A percentile compares a stretch with the other conserved stretches of the same genome.
Evolutionary conservation across 2,888 invertebrate genomes (phyloP).

Genomic region (Macrosiphum euphorbiae): DNA sequence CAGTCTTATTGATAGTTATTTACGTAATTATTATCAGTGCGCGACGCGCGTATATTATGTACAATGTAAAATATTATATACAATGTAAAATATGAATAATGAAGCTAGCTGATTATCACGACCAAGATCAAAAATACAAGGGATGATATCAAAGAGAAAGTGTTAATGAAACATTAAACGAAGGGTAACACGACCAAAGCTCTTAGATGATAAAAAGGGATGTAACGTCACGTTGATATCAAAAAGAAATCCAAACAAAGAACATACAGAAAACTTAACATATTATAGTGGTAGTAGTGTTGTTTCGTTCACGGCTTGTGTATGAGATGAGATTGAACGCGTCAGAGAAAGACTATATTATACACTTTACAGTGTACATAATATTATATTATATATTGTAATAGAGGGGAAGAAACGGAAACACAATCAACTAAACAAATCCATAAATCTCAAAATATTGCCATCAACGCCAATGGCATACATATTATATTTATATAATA

Average conservation of each 20-base stretch:
- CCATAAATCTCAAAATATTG: background rate
- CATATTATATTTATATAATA: background rate
- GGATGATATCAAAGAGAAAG: slow-evolving; percentile 17
- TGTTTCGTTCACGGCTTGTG: background rate
- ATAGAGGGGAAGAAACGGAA: background rate
- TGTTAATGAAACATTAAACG: slow-evolving; percentile 58
- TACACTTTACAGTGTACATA: background rate
- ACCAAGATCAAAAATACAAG: background rate
- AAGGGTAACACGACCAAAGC: slow-evolving; percentile 34
- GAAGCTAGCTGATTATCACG: background rate
- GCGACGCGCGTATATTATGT: background rate
- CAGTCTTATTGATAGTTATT: slow-evolving; percentile 16
- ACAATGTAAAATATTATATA: no score
- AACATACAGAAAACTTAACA: slow-evolving; percentile 36
- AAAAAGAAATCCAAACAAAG: slow-evolving; percentile 55
- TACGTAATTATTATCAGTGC: slow-evolving; percentile 18
- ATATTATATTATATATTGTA: background rate
- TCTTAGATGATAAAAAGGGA: slow-evolving; percentile 40
- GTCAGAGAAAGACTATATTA: background rate
- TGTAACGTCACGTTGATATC: slow-evolving; percentile 7
- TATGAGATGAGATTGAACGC: background rate
- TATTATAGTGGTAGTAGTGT: slow-evolving; percentile 25
- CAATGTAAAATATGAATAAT: slow-evolving; percentile 40
- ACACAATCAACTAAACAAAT: background rate
- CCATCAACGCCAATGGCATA: background rate